phyloP scores from a whole-genome alignment of 2,113 vertebrate genomes.

The Calidris pugnax region DNA sequence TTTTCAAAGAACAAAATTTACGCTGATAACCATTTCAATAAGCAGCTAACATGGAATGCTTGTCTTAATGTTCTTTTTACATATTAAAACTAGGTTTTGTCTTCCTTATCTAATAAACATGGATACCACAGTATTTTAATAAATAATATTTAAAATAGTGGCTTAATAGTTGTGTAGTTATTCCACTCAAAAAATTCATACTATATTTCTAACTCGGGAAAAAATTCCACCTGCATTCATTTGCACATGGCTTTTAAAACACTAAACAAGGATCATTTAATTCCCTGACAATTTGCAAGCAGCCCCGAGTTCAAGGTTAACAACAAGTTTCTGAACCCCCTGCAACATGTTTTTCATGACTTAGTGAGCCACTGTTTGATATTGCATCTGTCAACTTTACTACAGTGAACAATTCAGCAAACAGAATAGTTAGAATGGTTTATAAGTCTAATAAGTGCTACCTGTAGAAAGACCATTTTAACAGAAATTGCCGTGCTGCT shows the following conservation, averaged over 20 bases:
- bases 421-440: neutral
- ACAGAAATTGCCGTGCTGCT: conserved; percentile 82
- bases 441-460: conserved; percentile 31
- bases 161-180: neutral
- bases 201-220: neutral
- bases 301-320: neutral
- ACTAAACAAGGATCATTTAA: neutral
- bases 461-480: conserved; percentile 89
- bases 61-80: neutral
- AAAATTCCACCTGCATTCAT: neutral
- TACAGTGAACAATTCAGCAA: neutral
- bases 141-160: neutral
- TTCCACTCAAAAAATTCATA: neutral
- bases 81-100: neutral
- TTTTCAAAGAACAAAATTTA: neutral
- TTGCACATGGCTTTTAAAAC: neutral
- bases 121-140: neutral
- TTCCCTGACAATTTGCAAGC: neutral
- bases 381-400: neutral
- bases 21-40: conserved; percentile 27
- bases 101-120: neutral
- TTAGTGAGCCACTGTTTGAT: neutral
- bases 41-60: conserved; percentile 6
- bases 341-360: neutral
- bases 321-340: rapidly evolving